phyloP scores from a whole-genome alignment of 2,888 invertebrate species.

The Watsonalla binaria region DNA sequence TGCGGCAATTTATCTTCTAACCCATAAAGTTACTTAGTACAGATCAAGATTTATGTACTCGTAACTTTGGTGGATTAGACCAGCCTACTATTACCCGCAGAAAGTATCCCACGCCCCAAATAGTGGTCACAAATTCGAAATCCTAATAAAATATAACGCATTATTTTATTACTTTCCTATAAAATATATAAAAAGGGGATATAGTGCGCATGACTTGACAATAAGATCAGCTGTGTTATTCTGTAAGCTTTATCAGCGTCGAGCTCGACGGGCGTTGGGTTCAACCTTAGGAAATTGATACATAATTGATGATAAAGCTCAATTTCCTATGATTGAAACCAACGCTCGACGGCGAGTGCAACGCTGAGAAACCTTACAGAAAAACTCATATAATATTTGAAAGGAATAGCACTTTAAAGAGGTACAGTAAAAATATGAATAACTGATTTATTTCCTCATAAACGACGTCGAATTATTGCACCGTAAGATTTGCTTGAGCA shows the following conservation, averaged over 20 bases:
- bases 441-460: background rate
- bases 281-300: no score
- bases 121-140: background rate
- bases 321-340: no score
- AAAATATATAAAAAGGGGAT: background rate
- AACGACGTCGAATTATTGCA: background rate
- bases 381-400: background rate
- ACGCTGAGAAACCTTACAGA: no score
- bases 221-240: background rate
- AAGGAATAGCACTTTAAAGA: no score
- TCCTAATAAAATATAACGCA: slow-evolving; percentile 3
- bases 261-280: no score
- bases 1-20: background rate
- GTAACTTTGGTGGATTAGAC: background rate
- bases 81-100: background rate
- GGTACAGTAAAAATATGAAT: background rate
- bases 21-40: background rate
- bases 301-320: no score
- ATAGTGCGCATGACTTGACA: background rate
- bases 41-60: background rate
- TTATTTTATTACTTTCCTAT: slow-evolving; percentile 1
- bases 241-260: no score
- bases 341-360: no score
- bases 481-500: background rate
- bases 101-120: background rate